Evolutionary conservation across 92 coral and sea anemone genomes (phyloP).

Genomic region (Diadumene lineata): DNA sequence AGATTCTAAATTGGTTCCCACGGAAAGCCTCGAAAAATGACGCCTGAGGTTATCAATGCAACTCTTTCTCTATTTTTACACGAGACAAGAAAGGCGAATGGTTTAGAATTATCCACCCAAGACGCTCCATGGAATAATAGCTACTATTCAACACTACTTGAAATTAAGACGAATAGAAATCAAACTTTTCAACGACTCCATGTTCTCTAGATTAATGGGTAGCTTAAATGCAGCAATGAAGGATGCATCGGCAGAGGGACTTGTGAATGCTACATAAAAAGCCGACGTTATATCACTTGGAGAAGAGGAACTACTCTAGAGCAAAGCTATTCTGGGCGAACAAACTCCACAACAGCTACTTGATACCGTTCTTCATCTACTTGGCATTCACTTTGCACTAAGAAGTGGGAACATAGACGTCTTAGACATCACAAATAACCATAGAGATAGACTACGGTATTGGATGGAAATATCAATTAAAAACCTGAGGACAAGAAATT

Average conservation of each 20-base stretch:
- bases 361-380: conserved; percentile 9
- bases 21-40: conserved; percentile 8
- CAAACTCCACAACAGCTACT: conserved; percentile 3
- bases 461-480: too few species aligned
- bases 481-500: too few species aligned
- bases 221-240: conserved; percentile 42
- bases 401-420: too few species aligned
- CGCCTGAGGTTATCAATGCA: conserved; percentile 2
- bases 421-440: too few species aligned
- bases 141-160: conserved; percentile 37
- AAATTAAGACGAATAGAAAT: background rate
- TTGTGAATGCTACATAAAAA: conserved; percentile 11
- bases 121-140: conserved; percentile 39
- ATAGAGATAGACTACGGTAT: too few species aligned
- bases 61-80: conserved; percentile 18
- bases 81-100: conserved; percentile 23
- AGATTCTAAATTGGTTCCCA: background rate
- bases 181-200: conserved; percentile 25
- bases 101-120: conserved; percentile 32
- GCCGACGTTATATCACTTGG: background rate
- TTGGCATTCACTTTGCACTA: background rate
- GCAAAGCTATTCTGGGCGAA: background rate
- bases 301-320: background rate
- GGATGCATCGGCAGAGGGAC: conserved; percentile 21
- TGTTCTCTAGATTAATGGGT: conserved; percentile 7